phyloP scores from a whole-genome alignment of 1,140 invertebrate species.

The Eueides isabella region DNA sequence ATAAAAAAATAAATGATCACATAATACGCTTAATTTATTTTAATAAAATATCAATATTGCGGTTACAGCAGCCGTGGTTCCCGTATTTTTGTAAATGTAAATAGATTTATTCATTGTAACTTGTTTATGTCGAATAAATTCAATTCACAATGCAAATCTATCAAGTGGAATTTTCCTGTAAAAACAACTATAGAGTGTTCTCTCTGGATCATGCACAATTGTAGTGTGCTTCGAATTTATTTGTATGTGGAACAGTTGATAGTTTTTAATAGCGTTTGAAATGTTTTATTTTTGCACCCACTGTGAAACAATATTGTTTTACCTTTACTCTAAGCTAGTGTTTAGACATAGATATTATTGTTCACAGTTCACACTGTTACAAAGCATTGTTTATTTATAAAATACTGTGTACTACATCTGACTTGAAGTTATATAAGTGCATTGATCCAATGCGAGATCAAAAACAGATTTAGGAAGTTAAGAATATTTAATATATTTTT shows the following conservation, averaged over 20 bases:
- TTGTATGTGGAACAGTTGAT: constrained; percentile 29
- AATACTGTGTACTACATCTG: not conserved
- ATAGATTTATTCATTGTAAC: constrained; percentile 31
- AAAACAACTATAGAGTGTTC: constrained; percentile 27
- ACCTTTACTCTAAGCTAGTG: not conserved
- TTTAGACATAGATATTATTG: not conserved
- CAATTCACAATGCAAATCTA: constrained; percentile 41
- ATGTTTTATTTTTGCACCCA: constrained; percentile 6
- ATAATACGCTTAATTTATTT: not conserved
- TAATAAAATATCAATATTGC: constrained; percentile 8
- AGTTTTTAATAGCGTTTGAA: constrained; percentile 24
- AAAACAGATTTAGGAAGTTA: no score
- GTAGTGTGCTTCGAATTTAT: constrained; percentile 32
- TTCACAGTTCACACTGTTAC: not conserved
- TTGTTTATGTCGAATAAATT: constrained; percentile 37
- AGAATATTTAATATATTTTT: not conserved
- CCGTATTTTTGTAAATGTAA: constrained; percentile 17
- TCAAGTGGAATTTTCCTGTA: constrained; percentile 37
- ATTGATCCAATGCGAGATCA: not conserved
- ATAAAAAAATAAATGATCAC: not conserved
- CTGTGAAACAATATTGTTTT: constrained; percentile 11
- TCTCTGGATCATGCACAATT: constrained; percentile 31
- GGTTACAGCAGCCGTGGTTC: not conserved
- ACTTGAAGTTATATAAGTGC: not conserved
- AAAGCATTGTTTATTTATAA: not conserved